A percentile compares a stretch with the other conserved stretches of the same genome.
phyloP scores from a whole-genome alignment of 2,797 vertebrate species.

The Phoxinus dragarum region DNA sequence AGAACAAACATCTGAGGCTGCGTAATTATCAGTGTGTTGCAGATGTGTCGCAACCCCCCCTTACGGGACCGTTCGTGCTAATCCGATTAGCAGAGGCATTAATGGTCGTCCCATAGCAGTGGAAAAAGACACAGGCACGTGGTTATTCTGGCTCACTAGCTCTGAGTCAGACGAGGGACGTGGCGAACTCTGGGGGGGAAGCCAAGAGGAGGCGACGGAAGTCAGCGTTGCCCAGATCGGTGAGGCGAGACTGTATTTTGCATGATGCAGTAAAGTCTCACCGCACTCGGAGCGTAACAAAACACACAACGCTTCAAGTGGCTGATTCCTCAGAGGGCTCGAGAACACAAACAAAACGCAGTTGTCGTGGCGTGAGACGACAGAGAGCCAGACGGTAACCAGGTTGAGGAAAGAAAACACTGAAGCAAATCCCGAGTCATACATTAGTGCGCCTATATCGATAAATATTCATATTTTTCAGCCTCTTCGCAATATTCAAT shows the following conservation, averaged over 20 bases:
- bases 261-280: slow-evolving; percentile 38
- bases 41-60: slow-evolving; percentile 78
- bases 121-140: slow-evolving; percentile 66
- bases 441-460: neutral
- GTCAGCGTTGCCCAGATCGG: slow-evolving; percentile 5
- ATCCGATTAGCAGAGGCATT: slow-evolving; percentile 82
- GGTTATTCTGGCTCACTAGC: slow-evolving; percentile 68
- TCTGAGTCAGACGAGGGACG: slow-evolving; percentile 70
- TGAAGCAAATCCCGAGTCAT: neutral
- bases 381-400: slow-evolving; percentile 12
- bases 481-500: neutral
- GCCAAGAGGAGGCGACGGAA: slow-evolving; percentile 48
- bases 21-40: slow-evolving; percentile 78
- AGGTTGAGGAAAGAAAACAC: slow-evolving; percentile 14
- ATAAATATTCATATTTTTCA: neutral
- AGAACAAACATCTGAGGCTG: slow-evolving; percentile 74
- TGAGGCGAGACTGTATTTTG: slow-evolving; percentile 42
- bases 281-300: slow-evolving; percentile 43
- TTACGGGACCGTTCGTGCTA: slow-evolving; percentile 76
- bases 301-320: slow-evolving; percentile 36
- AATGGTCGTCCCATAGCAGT: slow-evolving; percentile 74
- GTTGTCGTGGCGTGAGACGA: slow-evolving; percentile 22
- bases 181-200: slow-evolving; percentile 49
- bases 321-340: slow-evolving; percentile 27
- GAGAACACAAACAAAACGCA: slow-evolving; percentile 37